Evolutionary conservation across 2,797 vertebrate species (phyloP).

Genomic region (Perodicticus potto): DNA sequence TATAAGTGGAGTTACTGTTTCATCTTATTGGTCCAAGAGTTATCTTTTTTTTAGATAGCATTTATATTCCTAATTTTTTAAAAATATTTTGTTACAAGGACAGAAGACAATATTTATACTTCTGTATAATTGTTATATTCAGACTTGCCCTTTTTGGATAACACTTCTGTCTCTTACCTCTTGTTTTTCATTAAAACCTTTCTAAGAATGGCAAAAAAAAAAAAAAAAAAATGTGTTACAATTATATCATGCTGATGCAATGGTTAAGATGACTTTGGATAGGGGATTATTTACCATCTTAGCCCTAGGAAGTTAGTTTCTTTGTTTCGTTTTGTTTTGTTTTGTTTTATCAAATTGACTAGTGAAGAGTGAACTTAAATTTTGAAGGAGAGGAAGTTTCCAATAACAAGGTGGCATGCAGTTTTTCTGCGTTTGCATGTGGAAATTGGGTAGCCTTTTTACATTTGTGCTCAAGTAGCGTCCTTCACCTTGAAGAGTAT

Average conservation of each 20-base stretch:
- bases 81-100: background rate
- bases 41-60: background rate
- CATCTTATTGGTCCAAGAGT: background rate
- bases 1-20: background rate
- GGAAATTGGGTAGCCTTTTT: background rate
- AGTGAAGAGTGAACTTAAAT: background rate
- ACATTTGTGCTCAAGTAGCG: background rate
- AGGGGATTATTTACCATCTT: background rate
- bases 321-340: background rate
- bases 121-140: background rate
- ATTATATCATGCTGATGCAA: too few relatives aligned
- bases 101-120: background rate
- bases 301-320: background rate
- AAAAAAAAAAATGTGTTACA: too few relatives aligned
- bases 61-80: too few relatives aligned
- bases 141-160: background rate
- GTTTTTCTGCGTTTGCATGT: background rate
- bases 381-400: background rate
- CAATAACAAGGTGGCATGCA: background rate
- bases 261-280: background rate
- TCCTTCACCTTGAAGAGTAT: background rate
- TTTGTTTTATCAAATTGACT: background rate
- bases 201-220: background rate
- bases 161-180: slow-evolving; percentile 14
- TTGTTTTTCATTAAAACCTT: slow-evolving; percentile 44